Evolutionary conservation across 2,113 vertebrate genomes (phyloP).

Genomic region (Emydocephalus ijimae): DNA sequence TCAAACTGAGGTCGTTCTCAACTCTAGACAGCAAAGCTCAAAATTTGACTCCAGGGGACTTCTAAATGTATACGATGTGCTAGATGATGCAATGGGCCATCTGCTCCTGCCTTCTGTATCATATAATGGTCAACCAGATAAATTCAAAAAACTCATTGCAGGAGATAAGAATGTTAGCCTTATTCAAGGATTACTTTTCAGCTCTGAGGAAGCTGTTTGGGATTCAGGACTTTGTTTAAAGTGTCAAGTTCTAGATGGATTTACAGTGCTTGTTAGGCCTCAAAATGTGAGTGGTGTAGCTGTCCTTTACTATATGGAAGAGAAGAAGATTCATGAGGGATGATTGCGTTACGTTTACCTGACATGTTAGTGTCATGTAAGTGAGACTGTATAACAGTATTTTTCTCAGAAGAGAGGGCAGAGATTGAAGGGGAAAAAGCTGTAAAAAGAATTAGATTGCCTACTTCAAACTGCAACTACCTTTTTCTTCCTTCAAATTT

Average conservation of each 20-base stretch:
- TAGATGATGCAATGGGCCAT: background rate
- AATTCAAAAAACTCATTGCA: background rate
- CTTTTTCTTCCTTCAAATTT: constrained; percentile 2
- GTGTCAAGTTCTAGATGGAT: background rate
- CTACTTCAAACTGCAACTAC: background rate
- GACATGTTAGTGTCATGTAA: background rate
- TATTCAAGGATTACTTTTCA: background rate
- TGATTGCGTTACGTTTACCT: background rate
- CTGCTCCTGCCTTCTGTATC: background rate
- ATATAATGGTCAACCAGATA: background rate
- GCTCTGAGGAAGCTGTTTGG: background rate
- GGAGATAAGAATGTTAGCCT: background rate
- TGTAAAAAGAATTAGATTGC: background rate
- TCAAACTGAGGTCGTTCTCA: background rate
- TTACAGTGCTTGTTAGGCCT: background rate
- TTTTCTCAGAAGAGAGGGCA: background rate
- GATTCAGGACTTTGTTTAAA: background rate
- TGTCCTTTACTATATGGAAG: background rate
- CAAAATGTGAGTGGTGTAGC: background rate
- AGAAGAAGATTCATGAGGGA: background rate
- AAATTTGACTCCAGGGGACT: background rate
- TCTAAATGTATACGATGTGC: background rate
- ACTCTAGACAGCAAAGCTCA: background rate
- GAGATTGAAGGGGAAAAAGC: background rate
- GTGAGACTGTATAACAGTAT: background rate